These are phyloP conservation scores for Puntigrus tetrazona DNA, from an alignment of 2,113 vertebrate genomes.

Conservation along the genomic window DNA sequence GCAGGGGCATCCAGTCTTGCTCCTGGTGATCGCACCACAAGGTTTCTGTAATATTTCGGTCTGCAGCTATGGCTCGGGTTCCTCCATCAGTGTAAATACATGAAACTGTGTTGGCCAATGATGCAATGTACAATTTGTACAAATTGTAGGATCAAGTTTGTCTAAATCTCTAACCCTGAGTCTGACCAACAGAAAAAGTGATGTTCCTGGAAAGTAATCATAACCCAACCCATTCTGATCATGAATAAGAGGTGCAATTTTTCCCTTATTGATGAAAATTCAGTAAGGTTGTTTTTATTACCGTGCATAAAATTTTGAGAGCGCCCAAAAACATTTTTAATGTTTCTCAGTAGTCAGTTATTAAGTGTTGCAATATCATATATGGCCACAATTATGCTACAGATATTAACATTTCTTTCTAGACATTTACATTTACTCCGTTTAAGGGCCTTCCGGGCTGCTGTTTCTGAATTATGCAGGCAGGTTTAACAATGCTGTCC, in stretches of 20 bases:
- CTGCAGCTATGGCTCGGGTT: background rate
- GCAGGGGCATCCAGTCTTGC: too few species aligned
- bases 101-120: background rate
- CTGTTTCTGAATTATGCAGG: constrained; percentile 18
- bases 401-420: background rate
- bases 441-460: background rate
- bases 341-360: background rate
- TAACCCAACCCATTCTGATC: background rate
- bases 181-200: background rate
- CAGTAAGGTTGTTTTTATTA: background rate
- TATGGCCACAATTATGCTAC: background rate
- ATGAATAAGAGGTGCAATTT: background rate
- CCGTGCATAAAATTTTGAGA: background rate
- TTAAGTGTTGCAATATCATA: background rate
- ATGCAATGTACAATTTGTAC: background rate
- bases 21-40: too few species aligned
- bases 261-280: background rate
- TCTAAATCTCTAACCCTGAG: background rate
- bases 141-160: background rate
- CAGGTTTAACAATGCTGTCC: constrained; percentile 1
- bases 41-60: background rate
- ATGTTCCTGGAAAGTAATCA: background rate
- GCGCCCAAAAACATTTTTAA: background rate
- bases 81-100: background rate
- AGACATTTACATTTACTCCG: background rate